phyloP scores from a whole-genome alignment of 2,797 vertebrate genomes.

The Amblyopsis hoosieri region DNA sequence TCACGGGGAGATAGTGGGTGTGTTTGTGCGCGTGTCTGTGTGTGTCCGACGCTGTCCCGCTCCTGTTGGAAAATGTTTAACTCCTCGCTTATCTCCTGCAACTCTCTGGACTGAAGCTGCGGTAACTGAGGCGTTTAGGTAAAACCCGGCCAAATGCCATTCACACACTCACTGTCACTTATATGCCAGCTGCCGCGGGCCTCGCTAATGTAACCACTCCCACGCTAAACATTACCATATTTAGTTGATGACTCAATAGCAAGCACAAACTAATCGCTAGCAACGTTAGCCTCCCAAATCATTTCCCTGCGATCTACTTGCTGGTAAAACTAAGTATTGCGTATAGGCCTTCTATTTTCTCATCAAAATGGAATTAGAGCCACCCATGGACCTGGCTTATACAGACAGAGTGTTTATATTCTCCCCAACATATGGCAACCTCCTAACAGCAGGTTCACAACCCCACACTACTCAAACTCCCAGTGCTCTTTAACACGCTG shows the following conservation, averaged over 20 bases:
- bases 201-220: background rate
- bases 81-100: constrained; percentile 7
- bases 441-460: constrained; percentile 25
- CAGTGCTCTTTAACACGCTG: constrained; percentile 33
- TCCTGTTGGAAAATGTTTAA: background rate
- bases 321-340: constrained; percentile 31
- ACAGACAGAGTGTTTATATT: constrained; percentile 65
- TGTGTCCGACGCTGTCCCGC: constrained; percentile 19
- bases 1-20: constrained; percentile 13
- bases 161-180: constrained; percentile 8
- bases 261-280: no score
- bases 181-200: background rate
- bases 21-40: constrained; percentile 11
- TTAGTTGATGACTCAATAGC: no score
- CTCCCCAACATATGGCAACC: constrained; percentile 70
- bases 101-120: background rate
- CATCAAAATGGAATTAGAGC: constrained; percentile 59
- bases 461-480: constrained; percentile 34
- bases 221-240: no score
- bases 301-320: background rate
- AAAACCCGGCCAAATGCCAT: constrained; percentile 2
- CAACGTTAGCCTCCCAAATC: no score
- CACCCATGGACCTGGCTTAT: constrained; percentile 53
- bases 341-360: constrained; percentile 40
- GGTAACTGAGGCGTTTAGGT: background rate